Evolutionary conservation across 2,888 invertebrate genomes (phyloP).

Genomic region (Xiphydria camelus): DNA sequence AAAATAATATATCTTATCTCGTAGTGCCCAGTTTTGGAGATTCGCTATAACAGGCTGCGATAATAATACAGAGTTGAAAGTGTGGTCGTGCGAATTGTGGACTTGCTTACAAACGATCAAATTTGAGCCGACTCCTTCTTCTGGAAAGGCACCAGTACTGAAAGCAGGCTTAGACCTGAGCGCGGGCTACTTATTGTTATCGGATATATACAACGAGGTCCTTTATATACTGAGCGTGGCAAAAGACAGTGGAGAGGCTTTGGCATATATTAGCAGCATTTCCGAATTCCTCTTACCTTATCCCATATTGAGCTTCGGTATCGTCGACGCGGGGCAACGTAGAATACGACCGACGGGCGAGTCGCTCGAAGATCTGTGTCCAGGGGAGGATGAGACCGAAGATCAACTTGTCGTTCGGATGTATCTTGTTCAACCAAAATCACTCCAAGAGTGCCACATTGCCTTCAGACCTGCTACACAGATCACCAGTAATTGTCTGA

Average conservation of each 20-base stretch:
- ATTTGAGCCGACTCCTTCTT: conserved; percentile 63
- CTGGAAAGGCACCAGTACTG: conserved; percentile 60
- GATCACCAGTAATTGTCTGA: conserved; percentile 34
- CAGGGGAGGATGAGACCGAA: conserved; percentile 62
- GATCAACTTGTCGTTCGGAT: conserved; percentile 63
- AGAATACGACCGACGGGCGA: conserved; percentile 49
- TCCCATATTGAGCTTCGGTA: conserved; percentile 86
- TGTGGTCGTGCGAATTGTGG: conserved; percentile 97
- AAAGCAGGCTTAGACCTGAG: conserved; percentile 84
- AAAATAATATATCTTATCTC: conserved; percentile 25
- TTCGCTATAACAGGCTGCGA: conserved; percentile 91
- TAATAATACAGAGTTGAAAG: conserved; percentile 86
- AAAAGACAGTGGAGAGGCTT: conserved; percentile 64
- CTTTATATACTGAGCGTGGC: conserved; percentile 80
- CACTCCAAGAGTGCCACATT: conserved; percentile 82
- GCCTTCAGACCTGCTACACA: conserved; percentile 60
- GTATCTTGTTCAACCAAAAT: conserved; percentile 85
- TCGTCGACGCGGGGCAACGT: conserved; percentile 72
- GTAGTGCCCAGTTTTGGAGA: conserved; percentile 86
- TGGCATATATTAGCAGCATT: conserved; percentile 73
- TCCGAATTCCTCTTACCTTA: conserved; percentile 87
- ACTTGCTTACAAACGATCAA: conserved; percentile 85
- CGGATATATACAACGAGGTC: conserved; percentile 83
- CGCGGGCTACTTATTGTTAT: conserved; percentile 83
- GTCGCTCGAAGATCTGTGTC: conserved; percentile 61